Percentiles rank a stretch among this genome's conserved stretches.
Conservation (phyloP, 2,797 vertebrate genomes). For the Echiichthys vipera region DNA sequence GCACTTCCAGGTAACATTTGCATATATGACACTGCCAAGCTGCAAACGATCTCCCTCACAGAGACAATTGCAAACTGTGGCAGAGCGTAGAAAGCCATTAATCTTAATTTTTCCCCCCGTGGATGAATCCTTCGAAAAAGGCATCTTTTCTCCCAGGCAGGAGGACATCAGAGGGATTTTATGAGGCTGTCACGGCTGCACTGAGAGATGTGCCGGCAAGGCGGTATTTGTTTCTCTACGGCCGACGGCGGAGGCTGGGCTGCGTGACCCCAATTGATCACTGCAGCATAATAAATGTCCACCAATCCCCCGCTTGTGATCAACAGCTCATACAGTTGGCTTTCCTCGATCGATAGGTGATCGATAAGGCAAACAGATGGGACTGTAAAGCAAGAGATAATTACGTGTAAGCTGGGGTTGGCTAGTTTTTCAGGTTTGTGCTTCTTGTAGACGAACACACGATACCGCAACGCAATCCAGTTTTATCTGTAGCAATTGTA, state of each 20-base stretch:
- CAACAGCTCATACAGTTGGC: slow-evolving; percentile 56
- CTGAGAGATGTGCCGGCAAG: slow-evolving; percentile 56
- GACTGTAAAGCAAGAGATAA: slow-evolving; percentile 55
- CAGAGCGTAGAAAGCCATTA: slow-evolving; percentile 32
- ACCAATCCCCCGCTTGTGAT: slow-evolving; percentile 49
- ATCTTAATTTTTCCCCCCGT: slow-evolving; percentile 50
- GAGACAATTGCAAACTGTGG: slow-evolving; percentile 41
- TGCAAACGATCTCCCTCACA: slow-evolving; percentile 35
- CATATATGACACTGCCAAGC: slow-evolving; percentile 32
- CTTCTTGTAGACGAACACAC: background rate
- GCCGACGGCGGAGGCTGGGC: slow-evolving; percentile 31
- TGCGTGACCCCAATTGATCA: slow-evolving; percentile 53
- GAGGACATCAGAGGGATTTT: slow-evolving; percentile 62
- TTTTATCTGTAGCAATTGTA: too few relatives aligned
- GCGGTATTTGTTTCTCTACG: slow-evolving; percentile 60
- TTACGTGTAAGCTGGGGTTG: slow-evolving; percentile 9
- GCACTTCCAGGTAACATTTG: slow-evolving; percentile 51
- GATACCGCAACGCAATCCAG: too few relatives aligned
- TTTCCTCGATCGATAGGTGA: slow-evolving; percentile 39
- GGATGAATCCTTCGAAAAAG: slow-evolving; percentile 53
- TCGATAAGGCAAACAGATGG: slow-evolving; percentile 57
- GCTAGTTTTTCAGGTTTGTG: background rate
- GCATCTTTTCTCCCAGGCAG: slow-evolving; percentile 46
- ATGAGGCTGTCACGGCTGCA: slow-evolving; percentile 51
- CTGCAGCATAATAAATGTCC: slow-evolving; percentile 48